Evolutionary conservation across 2,113 vertebrate species (phyloP).

Genomic region (Phylloscopus trochilus): DNA sequence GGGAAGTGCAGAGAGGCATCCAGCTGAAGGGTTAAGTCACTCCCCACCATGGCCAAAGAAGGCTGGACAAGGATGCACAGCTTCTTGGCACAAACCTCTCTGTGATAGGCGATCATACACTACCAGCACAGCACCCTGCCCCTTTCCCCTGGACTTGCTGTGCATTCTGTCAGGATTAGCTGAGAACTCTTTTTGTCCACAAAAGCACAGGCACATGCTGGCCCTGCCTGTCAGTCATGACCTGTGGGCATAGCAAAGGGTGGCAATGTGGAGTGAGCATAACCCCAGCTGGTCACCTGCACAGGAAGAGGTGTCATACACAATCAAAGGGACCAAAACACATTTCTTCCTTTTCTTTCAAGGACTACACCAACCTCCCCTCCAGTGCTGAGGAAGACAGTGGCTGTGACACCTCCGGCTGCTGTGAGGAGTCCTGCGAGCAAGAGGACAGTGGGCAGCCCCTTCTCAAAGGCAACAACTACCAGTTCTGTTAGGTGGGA

Average conservation of each 20-base stretch:
- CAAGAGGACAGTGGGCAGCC: conserved; percentile 78
- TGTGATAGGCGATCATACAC: neutral
- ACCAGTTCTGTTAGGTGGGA: conserved; percentile 86
- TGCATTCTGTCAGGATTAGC: neutral
- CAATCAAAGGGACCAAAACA: neutral
- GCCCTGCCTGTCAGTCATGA: neutral
- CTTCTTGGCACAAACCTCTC: neutral
- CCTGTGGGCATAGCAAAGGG: neutral
- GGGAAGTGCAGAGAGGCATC: neutral
- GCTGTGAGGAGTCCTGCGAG: conserved; percentile 82
- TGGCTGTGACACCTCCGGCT: conserved; percentile 74
- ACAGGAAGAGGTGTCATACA: neutral
- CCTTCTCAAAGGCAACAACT: conserved; percentile 92
- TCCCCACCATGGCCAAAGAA: neutral
- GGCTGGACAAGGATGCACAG: neutral
- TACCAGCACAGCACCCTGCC: neutral
- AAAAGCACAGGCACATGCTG: neutral
- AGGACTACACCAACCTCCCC: conserved; percentile 74
- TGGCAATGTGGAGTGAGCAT: neutral
- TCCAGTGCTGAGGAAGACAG: conserved; percentile 65
- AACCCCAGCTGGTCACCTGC: rapidly evolving
- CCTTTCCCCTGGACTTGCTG: neutral
- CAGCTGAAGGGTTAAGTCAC: neutral
- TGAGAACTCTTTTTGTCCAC: neutral
- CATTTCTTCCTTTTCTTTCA: neutral